Base-by-base conservation (phyloP, 1,140 invertebrate genomes). In the Drosophila orena region DNA sequence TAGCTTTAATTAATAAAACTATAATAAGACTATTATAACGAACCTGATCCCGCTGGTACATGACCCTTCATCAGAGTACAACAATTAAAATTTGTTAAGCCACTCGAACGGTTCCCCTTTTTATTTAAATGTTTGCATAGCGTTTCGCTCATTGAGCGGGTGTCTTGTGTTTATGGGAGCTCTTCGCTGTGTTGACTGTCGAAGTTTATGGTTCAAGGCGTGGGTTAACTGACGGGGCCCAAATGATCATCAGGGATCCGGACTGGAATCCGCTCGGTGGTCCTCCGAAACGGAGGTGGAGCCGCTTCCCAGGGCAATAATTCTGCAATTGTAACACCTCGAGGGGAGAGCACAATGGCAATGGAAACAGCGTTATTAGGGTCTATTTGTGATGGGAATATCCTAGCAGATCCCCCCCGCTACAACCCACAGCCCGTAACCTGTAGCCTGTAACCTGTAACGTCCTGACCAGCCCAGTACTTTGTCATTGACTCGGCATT, bases 271-370 rank as follows among this genome's bases (percentile, higher is more conserved):
- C 40, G 46, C 69, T 44, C 52, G 75, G 74, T 89, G 84, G 84
- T 89, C 85, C 57, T 84, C 71, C 53, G 84, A 89, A 89, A 56
- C 65, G 77, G 50, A 74, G 84, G 85, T 90, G 84, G 85, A 89
- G 77, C 79, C 68, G 46, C 43, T 89, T 89, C 84, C 84, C 84
- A 89, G 69, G 84, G 81, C 85, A 89, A 89, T 89, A 89, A 89
- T 90, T 89, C 79, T 80, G 84, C 85, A 89, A 89, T 89, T 89
- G 77, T 90, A 80, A 84, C 79, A 89, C 60, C 65, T 62, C 58
- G 43, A 76, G 79, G 53, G 64, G 37, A 50, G 38, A 27, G 14
- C 40, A 72, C 60, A 76, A 83, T 58, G 64, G 43, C 79, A 62
- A 75, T 42, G 35, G 71, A 62, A 64, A 68, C 20, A 52, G 49